Base-by-base conservation (phyloP, 2,113 vertebrate genomes). In the Clarias gariepinus region DNA sequence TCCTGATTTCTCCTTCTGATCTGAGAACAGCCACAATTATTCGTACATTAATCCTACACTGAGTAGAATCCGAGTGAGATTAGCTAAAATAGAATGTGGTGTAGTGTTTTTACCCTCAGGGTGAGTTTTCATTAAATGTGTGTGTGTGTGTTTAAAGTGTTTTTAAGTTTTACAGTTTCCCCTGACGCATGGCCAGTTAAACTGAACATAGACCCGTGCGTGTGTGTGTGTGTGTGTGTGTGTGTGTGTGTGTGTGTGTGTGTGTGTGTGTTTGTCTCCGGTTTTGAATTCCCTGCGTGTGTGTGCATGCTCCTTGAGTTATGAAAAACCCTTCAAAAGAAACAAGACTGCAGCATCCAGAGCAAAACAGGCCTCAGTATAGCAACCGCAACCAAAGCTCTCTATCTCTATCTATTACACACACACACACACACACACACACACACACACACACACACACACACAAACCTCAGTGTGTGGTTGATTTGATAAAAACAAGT, bases 271-370 rank as follows among this genome's bases (percentile, higher is more conserved):
- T 86, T 55, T 84, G 68, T 88, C 66, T 90, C 89, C 90, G 91
- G 91, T 89, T 92, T 94, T 94, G 93, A 95, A 96, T 95, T 94
- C 90, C 78, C 85, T 84, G 93, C 94, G 3, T 95, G 95, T 95
- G 92, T 60, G 94, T 93, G 93, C 94, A 92, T 69, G 95, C 90
- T 90, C 90, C 89, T 87, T 90, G 88, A 86, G 90, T 94, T 94
- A 94, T 93, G 93, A 94, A 95, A 94, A 94, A 95, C 94, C 95
- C 95, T 93, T 94, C 87, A 90, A 91, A 93, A 86, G 90, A 89
- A 89, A 88, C 91, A 88, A 91, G 89, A 89, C 78, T 79, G 91
- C 93, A 86, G 83, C 81, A 73, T 84, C 85, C 53, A 82, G 19
- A 85, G 78, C 41, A 16, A 30, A 76, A 84, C 76, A 81, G 28